Evolutionary conservation across 2,888 invertebrate species (phyloP).

Genomic region (Sclerodermus sp.): DNA sequence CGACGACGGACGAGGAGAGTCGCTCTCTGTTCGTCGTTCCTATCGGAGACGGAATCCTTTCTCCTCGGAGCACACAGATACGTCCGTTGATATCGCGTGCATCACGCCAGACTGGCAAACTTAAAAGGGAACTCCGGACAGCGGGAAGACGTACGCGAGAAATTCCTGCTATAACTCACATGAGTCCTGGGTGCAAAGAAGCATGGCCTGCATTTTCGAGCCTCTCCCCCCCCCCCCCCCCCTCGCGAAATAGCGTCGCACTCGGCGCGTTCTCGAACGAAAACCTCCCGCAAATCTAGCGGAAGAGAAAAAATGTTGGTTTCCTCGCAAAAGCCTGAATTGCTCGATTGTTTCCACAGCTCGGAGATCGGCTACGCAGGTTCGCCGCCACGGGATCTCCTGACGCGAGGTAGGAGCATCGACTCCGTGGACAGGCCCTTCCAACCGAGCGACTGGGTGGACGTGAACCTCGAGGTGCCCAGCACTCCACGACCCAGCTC

Average conservation of each 20-base stretch:
- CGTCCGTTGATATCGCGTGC: constrained; percentile 27
- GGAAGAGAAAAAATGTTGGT: too few species aligned
- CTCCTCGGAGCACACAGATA: too few species aligned
- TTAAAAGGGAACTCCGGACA: constrained; percentile 26
- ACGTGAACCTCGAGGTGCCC: constrained; percentile 61
- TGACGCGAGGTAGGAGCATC: constrained; percentile 51
- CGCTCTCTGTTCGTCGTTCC: too few species aligned
- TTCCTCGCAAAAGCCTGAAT: too few species aligned
- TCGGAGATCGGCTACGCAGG: constrained; percentile 55
- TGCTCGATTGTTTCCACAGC: constrained; percentile 23
- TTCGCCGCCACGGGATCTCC: constrained; percentile 47
- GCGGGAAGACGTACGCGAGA: constrained; percentile 3
- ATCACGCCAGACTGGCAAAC: constrained; percentile 11
- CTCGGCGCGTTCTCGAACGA: too few species aligned
- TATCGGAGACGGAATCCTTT: too few species aligned
- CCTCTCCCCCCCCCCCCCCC: too few species aligned
- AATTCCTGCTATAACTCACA: neutral
- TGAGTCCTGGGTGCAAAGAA: constrained; percentile 18
- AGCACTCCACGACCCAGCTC: constrained; percentile 51
- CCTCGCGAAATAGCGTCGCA: too few species aligned
- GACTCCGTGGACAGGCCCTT: constrained; percentile 55
- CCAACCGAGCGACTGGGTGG: constrained; percentile 62
- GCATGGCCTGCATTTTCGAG: constrained; percentile 32
- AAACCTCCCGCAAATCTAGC: too few species aligned
- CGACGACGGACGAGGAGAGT: too few species aligned